phyloP scores from a whole-genome alignment of 2,888 invertebrate genomes.

The Calliphora vomitoria region DNA sequence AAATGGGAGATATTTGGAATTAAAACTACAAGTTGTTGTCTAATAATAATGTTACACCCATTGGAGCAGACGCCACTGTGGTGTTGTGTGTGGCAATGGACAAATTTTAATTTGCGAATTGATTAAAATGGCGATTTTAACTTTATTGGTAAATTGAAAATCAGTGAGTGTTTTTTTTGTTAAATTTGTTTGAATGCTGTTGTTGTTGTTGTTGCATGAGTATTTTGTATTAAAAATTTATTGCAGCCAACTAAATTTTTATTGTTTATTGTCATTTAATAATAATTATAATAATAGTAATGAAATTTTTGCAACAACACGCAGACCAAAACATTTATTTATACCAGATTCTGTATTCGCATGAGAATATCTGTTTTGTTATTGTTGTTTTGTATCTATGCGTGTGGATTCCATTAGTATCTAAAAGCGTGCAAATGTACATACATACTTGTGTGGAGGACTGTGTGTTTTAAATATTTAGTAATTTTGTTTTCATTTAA shows the following conservation, averaged over 20 bases:
- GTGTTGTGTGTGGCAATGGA: slow-evolving; percentile 48
- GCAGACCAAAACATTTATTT: slow-evolving; percentile 19
- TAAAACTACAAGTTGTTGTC: neutral
- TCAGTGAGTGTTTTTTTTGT: slow-evolving; percentile 60
- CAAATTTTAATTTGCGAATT: slow-evolving; percentile 80
- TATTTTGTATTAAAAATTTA: slow-evolving; percentile 44
- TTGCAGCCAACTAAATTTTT: slow-evolving; percentile 67
- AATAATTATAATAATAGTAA: slow-evolving; percentile 55
- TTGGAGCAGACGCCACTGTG: slow-evolving; percentile 38
- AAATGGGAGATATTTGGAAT: slow-evolving; percentile 34
- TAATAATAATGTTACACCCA: neutral
- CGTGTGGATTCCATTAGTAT: neutral
- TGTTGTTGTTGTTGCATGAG: slow-evolving; percentile 6
- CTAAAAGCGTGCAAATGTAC: neutral
- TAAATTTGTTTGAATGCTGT: slow-evolving; percentile 16
- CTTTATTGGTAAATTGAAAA: slow-evolving; percentile 84
- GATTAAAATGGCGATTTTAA: slow-evolving; percentile 84
- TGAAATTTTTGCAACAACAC: slow-evolving; percentile 27
- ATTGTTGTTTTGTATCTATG: neutral
- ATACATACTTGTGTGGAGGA: neutral
- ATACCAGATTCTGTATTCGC: neutral
- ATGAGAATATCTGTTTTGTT: neutral
- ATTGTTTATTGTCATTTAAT: slow-evolving; percentile 71
- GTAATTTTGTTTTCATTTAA: slow-evolving; percentile 62
- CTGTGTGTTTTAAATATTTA: slow-evolving; percentile 27